A percentile compares a stretch with the other conserved stretches of the same genome.
Conservation (phyloP, 2,888 invertebrate genomes). For the Invenusta paracnida region DNA sequence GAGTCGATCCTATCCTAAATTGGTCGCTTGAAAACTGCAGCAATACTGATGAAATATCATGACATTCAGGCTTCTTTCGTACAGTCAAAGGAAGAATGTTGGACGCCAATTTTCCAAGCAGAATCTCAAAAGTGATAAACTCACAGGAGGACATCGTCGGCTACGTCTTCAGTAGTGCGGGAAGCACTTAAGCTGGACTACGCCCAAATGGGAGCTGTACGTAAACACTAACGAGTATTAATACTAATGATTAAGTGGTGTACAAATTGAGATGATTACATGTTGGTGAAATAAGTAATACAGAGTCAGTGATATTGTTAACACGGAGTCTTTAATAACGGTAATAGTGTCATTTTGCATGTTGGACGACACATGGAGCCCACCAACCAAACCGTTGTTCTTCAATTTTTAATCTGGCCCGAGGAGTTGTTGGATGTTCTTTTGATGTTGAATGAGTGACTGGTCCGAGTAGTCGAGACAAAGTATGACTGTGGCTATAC, state of each 20-base stretch:
- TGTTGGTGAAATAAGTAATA: neutral
- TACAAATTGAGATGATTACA: neutral
- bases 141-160: too few species aligned
- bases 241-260: neutral
- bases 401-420: slow-evolving; percentile 12
- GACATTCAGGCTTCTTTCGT: too few species aligned
- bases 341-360: neutral
- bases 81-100: too few species aligned
- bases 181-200: neutral
- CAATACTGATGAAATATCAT: too few species aligned
- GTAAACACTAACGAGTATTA: neutral
- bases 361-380: neutral
- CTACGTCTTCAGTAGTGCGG: too few species aligned
- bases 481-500: slow-evolving; percentile 5
- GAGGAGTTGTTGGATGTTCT: neutral
- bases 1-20: too few species aligned
- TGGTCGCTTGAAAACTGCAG: too few species aligned
- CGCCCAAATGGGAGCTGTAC: neutral
- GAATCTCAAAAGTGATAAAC: too few species aligned
- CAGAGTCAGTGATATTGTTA: neutral
- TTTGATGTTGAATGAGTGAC: neutral
- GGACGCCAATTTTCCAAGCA: too few species aligned
- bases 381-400: slow-evolving; percentile 23
- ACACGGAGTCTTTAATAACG: too few species aligned
- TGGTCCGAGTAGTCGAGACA: neutral